Percentiles rank a stretch among this genome's conserved stretches.
Evolutionary conservation across 2,888 invertebrate species (phyloP).

Genomic region (Chrysopilus asiliformis): DNA sequence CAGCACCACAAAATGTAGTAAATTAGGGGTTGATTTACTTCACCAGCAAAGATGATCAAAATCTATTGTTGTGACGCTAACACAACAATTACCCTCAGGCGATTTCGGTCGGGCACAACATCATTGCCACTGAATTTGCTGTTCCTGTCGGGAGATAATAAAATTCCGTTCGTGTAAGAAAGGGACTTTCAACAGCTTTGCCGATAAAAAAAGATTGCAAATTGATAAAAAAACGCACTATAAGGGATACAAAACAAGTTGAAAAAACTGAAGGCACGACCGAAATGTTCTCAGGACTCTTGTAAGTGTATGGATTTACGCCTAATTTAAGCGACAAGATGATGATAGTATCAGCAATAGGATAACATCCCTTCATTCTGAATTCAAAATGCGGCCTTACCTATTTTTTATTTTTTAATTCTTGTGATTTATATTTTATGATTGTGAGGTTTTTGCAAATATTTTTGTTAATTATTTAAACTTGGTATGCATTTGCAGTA

Average conservation of each 20-base stretch:
- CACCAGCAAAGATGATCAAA: constrained; percentile 10
- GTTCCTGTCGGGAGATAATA: no score
- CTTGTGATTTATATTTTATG: no score
- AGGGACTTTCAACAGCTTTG: constrained; percentile 3
- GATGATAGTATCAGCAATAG: no score
- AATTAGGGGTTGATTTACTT: constrained; percentile 12
- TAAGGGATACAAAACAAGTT: constrained; percentile 13
- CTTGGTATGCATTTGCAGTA: no score
- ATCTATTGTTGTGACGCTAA: constrained; percentile 19
- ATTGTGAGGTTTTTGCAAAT: no score
- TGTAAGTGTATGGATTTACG: constrained; percentile 19
- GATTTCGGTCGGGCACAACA: no score
- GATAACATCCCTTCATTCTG: no score
- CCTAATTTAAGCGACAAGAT: constrained; percentile 20
- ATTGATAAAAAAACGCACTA: not conserved
- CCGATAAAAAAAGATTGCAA: not conserved
- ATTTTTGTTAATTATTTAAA: no score
- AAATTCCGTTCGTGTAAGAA: no score
- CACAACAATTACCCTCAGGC: constrained; percentile 19
- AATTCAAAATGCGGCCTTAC: no score
- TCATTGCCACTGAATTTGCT: no score
- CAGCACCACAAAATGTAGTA: constrained; percentile 9
- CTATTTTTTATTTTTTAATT: no score
- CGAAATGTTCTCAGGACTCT: constrained; percentile 12
- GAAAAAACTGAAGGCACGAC: constrained; percentile 17